A percentile compares a stretch with the other conserved stretches of the same genome.
These are phyloP conservation scores for Accipiter cooperii DNA, from an alignment of 2,113 vertebrate genomes.

Conservation along the genomic window DNA sequence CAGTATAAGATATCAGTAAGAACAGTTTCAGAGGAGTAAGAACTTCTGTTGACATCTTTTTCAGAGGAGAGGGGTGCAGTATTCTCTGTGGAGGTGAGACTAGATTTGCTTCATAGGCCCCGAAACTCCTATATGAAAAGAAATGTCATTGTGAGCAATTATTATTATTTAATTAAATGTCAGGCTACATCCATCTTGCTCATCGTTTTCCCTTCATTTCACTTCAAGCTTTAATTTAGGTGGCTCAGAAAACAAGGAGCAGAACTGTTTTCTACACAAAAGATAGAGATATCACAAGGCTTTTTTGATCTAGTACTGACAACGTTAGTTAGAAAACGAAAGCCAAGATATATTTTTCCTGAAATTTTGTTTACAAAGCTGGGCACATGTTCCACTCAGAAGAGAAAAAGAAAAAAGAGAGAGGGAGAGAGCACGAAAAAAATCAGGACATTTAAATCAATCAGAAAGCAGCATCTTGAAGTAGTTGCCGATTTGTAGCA, in stretches of 20 bases:
- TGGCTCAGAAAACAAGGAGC: not conserved
- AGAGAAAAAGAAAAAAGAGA: not conserved
- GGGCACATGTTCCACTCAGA: not conserved
- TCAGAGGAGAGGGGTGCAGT: not conserved
- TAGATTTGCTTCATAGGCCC: not conserved
- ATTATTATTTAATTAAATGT: not conserved
- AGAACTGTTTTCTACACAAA: not conserved
- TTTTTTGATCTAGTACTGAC: not conserved
- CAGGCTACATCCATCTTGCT: not conserved
- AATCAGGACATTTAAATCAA: not conserved
- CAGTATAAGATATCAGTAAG: not conserved
- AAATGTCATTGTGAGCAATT: not conserved
- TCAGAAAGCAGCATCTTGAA: not conserved
- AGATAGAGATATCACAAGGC: not conserved
- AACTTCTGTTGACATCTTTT: not conserved
- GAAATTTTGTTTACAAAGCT: not conserved
- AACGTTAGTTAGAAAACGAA: not conserved
- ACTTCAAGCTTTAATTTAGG: not conserved
- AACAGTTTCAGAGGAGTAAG: not conserved
- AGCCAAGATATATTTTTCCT: not conserved
- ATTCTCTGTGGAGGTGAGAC: not conserved
- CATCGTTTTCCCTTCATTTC: not conserved
- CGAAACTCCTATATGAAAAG: not conserved
- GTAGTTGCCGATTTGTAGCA: not conserved
- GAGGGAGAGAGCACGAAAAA: not conserved